Evolutionary conservation across 2,797 vertebrate species (phyloP).

Genomic region (Fistularia commersonii): DNA sequence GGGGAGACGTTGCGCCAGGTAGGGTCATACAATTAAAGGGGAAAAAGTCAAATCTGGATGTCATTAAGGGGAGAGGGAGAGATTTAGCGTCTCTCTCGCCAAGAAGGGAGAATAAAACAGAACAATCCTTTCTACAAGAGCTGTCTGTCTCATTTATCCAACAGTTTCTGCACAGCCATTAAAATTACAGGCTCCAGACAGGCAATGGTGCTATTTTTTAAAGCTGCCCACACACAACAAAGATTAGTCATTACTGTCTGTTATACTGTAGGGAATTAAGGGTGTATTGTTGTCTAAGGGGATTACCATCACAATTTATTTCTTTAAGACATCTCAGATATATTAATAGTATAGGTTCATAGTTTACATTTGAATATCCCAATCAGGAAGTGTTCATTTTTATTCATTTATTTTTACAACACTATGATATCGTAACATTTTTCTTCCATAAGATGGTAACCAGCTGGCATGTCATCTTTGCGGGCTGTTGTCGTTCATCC

Average conservation of each 20-base stretch:
- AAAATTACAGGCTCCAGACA: slow-evolving; percentile 51
- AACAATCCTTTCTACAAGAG: slow-evolving; percentile 37
- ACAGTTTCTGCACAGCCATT: slow-evolving; percentile 44
- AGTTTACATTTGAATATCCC: background rate
- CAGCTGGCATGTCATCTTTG: slow-evolving; percentile 8
- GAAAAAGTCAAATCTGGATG: slow-evolving; percentile 53
- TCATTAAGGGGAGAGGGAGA: slow-evolving; percentile 32
- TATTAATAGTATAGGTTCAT: background rate
- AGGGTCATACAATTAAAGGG: slow-evolving; percentile 63
- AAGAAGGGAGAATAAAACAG: slow-evolving; percentile 40
- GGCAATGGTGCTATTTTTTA: slow-evolving; percentile 45
- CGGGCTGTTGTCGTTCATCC: slow-evolving; percentile 39
- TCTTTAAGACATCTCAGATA: slow-evolving; percentile 13
- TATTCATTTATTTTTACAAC: too few relatives aligned
- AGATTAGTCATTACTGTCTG: slow-evolving; percentile 35
- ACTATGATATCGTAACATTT: too few relatives aligned
- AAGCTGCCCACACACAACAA: slow-evolving; percentile 58
- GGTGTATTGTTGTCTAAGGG: slow-evolving; percentile 48
- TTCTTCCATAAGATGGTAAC: background rate
- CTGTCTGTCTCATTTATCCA: slow-evolving; percentile 50
- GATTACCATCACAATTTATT: slow-evolving; percentile 39
- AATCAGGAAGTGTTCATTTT: background rate
- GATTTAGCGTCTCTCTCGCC: slow-evolving; percentile 19
- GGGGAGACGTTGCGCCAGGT: slow-evolving; percentile 50
- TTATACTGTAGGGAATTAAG: slow-evolving; percentile 49